A percentile compares a stretch with the other conserved stretches of the same genome.
Evolutionary conservation across 1,140 invertebrate genomes (phyloP).

Genomic region (Dinothrombium tinctorium): DNA sequence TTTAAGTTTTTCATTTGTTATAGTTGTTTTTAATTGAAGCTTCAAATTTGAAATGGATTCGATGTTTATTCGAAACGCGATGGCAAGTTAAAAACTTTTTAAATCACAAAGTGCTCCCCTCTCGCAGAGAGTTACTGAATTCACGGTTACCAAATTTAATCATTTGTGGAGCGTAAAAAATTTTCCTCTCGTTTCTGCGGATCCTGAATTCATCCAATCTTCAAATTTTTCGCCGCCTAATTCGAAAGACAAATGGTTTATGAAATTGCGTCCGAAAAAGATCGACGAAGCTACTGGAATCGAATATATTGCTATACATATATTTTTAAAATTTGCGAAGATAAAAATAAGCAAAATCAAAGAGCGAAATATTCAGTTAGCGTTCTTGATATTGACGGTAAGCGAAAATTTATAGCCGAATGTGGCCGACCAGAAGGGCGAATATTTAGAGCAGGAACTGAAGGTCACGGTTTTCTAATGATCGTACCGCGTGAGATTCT

Average conservation of each 20-base stretch:
- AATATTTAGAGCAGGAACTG: constrained; percentile 3
- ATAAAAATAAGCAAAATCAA: neutral
- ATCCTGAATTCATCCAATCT: neutral
- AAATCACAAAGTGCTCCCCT: too few relatives aligned
- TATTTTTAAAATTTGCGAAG: constrained; percentile 3
- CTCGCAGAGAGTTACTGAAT: neutral
- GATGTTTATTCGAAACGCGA: too few relatives aligned
- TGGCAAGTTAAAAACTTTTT: too few relatives aligned
- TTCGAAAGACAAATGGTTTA: constrained; percentile 3
- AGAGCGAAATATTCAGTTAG: constrained; percentile 2
- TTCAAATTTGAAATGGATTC: too few relatives aligned
- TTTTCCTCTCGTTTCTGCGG: neutral
- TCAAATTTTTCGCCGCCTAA: constrained; percentile 2
- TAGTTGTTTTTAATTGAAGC: too few relatives aligned
- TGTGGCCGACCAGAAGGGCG: constrained; percentile 1
- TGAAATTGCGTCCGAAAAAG: constrained; percentile 1
- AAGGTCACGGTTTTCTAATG: constrained; percentile 1
- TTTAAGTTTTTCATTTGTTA: too few relatives aligned
- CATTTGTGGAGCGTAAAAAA: constrained; percentile 2
- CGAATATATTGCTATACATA: constrained; percentile 3
- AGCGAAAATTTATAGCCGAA: constrained; percentile 1
- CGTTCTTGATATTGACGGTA: neutral
- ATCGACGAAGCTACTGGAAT: neutral
- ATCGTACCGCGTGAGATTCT: constrained; percentile 1
- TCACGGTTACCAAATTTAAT: constrained; percentile 1